These are phyloP conservation scores for Drosophila obscura DNA, from an alignment of 1,140 invertebrate genomes.

Conservation along the genomic window DNA sequence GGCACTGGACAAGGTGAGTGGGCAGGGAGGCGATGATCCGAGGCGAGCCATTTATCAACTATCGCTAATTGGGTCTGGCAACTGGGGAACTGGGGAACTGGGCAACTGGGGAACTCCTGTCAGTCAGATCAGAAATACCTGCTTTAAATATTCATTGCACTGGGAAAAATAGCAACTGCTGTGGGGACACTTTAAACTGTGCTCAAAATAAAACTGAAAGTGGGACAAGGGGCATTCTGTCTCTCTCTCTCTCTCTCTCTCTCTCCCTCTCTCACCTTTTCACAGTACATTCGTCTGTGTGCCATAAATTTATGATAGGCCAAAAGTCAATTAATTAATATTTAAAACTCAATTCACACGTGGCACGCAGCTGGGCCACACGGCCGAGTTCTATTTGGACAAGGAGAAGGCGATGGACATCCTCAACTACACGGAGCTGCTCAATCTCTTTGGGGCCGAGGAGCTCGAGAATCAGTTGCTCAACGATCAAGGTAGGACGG, in stretches of 20 bases:
- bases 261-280: too few species aligned
- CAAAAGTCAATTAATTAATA: conserved; percentile 25
- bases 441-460: conserved; percentile 88
- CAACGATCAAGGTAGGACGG: conserved; percentile 89
- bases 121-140: background rate
- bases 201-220: background rate
- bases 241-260: too few species aligned
- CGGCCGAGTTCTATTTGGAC: conserved; percentile 90
- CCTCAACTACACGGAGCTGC: conserved; percentile 88
- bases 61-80: too few species aligned
- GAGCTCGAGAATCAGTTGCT: conserved; percentile 88
- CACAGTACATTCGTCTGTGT: too few species aligned
- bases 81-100: too few species aligned
- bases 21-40: too few species aligned
- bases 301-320: conserved; percentile 62
- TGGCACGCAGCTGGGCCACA: conserved; percentile 87
- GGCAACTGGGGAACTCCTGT: too few species aligned
- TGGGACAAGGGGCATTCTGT: conserved; percentile 61
- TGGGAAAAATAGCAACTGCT: conserved; percentile 38
- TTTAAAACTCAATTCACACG: conserved; percentile 53
- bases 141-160: background rate
- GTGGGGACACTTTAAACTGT: conserved; percentile 3
- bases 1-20: conserved; percentile 91
- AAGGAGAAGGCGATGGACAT: conserved; percentile 86
- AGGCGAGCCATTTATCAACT: too few species aligned